Percentiles rank a stretch among this genome's conserved stretches.
Evolutionary conservation across 2,113 vertebrate genomes (phyloP).

Genomic region (Reinhardtius hippoglossoides): DNA sequence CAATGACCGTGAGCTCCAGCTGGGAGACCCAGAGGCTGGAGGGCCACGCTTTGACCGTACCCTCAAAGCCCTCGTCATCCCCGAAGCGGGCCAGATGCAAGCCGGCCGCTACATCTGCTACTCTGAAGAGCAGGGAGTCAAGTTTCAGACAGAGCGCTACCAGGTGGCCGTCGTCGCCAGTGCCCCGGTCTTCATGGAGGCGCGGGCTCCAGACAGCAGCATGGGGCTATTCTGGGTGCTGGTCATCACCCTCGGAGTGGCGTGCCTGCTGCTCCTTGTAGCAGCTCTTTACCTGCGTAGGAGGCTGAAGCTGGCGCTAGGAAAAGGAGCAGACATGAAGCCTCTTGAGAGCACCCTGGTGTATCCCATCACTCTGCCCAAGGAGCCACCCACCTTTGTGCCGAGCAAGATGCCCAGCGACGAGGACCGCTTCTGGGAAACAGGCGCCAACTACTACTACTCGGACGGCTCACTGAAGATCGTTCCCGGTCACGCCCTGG

Average conservation of each 20-base stretch:
- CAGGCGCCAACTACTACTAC: slow-evolving; percentile 92
- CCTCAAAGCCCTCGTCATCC: slow-evolving; percentile 88
- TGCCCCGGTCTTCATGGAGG: slow-evolving; percentile 86
- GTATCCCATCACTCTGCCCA: slow-evolving; percentile 94
- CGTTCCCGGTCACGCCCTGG: slow-evolving; percentile 92
- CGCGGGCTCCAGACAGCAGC: slow-evolving; percentile 88
- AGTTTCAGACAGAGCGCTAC: slow-evolving; percentile 87
- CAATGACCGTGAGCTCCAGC: slow-evolving; percentile 84
- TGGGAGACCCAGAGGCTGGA: slow-evolving; percentile 65
- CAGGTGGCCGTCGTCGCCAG: slow-evolving; percentile 86
- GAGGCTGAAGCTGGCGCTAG: slow-evolving; percentile 88
- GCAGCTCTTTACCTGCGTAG: slow-evolving; percentile 89
- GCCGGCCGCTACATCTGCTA: slow-evolving; percentile 89
- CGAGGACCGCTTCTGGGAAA: slow-evolving; percentile 95
- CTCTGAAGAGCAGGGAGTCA: slow-evolving; percentile 89
- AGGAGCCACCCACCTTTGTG: slow-evolving; percentile 90
- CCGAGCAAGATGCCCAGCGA: slow-evolving; percentile 87
- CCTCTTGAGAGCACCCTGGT: slow-evolving; percentile 92
- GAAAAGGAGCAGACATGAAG: slow-evolving; percentile 88
- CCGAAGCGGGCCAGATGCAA: slow-evolving; percentile 82
- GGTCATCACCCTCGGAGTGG: slow-evolving; percentile 89
- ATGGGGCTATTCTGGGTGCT: slow-evolving; percentile 93
- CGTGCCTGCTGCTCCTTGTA: slow-evolving; percentile 88
- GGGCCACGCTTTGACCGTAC: slow-evolving; percentile 84
- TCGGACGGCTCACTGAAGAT: slow-evolving; percentile 97